Evolutionary conservation across 2,888 invertebrate genomes (phyloP), one percentile per base, ranked within the genome.

Genomic region (Phorcus lineatus): DNA sequence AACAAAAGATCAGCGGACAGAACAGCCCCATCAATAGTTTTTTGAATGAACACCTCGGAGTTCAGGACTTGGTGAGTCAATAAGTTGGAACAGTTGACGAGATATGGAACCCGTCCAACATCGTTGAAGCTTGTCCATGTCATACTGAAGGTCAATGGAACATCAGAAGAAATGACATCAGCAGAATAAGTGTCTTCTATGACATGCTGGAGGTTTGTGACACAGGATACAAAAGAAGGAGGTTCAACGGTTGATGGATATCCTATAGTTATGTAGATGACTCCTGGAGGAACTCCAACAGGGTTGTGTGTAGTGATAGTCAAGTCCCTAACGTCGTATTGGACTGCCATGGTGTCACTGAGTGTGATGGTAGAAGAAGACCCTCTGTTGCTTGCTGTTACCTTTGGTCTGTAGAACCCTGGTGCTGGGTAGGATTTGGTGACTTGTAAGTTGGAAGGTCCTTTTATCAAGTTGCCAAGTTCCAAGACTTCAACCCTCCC

Each of bases 41-140:
- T 81, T 78, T 89, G 86, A 19, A 88, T 78, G 13, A 80, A 78
- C 6, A 86, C 83, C 66, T 81, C 84, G 2, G 82, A 80, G 28
- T 80, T 79, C 16, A 88, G 74, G 0, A 80, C 74, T 55, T 84
- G 81, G 66, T 66, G 80, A 40, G 84, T 86, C 9, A 89, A 40
- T 16, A 77, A 78, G 62, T 89, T 89, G 31, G 84, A 83, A 79
- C 88, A 89, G 52, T 86, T 83, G 0, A 88, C 79, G 16, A 67
- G 55, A 1, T 88, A 70, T 13, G 80, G 57, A 24, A 81, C 76
- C 19, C 81, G 78, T 17, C 87, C 88, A 62, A 84, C 81, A 40
- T 77, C 66, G 24, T 24, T 70, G n/a, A 54, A n/a, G 16, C 74
- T 75, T 17, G 70, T 75, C 81, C 81, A 81, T 0, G 55, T 9